Evolutionary conservation across 2,888 invertebrate species (phyloP).

Genomic region (Xestia rhomboidea): DNA sequence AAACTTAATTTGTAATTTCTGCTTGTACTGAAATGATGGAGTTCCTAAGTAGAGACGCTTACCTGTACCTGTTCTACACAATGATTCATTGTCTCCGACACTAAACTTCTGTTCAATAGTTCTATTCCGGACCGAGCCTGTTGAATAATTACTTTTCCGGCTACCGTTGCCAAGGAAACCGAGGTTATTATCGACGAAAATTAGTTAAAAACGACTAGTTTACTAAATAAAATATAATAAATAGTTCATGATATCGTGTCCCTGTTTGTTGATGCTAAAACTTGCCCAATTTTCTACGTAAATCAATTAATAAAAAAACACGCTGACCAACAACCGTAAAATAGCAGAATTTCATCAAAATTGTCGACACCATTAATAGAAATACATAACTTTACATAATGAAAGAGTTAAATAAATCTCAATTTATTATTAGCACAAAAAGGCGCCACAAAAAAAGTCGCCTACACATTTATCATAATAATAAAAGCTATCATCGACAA

Average conservation of each 20-base stretch:
- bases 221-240: background rate
- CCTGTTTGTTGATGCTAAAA: slow-evolving; percentile 3
- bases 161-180: slow-evolving; percentile 73
- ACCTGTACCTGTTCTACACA: slow-evolving; percentile 80
- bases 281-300: slow-evolving; percentile 18
- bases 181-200: slow-evolving; percentile 38
- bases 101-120: slow-evolving; percentile 83
- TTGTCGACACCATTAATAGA: slow-evolving; percentile 43
- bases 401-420: slow-evolving; percentile 59
- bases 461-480: slow-evolving; percentile 71
- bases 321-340: slow-evolving; percentile 28
- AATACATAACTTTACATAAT: slow-evolving; percentile 55
- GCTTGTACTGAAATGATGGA: slow-evolving; percentile 45
- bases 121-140: slow-evolving; percentile 71
- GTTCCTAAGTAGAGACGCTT: slow-evolving; percentile 61
- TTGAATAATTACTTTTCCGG: slow-evolving; percentile 81
- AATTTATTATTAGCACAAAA: slow-evolving; percentile 62
- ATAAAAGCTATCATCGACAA: slow-evolving; percentile 74
- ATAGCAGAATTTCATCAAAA: slow-evolving; percentile 45
- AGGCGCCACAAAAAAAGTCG: slow-evolving; percentile 59
- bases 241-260: background rate
- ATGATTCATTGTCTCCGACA: slow-evolving; percentile 84
- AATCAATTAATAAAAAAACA: slow-evolving; percentile 39
- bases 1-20: slow-evolving; percentile 12
- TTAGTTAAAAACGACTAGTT: slow-evolving; percentile 6